Conservation (phyloP, 2,797 vertebrate species). For the Bucorvus abyssinicus region DNA sequence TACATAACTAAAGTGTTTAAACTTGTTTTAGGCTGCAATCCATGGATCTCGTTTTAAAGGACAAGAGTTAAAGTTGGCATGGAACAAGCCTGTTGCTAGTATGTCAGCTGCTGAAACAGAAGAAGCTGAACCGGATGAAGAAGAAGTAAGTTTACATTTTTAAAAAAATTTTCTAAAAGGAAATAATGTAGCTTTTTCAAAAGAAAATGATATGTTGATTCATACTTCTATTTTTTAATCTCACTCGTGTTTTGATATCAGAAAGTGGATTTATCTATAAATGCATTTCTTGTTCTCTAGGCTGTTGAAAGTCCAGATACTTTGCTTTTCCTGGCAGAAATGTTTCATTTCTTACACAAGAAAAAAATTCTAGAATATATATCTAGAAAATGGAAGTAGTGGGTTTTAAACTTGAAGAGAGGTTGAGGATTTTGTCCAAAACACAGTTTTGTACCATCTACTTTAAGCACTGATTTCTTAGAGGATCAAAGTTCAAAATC, state of each 20-base stretch:
- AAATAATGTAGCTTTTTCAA: neutral
- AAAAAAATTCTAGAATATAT: neutral
- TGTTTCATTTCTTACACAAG: neutral
- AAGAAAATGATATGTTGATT: neutral
- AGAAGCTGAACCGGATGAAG: slow-evolving; percentile 90
- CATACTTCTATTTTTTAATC: neutral
- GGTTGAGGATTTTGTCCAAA: neutral
- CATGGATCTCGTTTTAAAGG: slow-evolving; percentile 91
- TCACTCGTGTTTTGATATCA: neutral
- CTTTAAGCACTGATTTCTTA: neutral
- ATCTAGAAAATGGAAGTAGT: neutral
- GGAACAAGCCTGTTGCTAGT: slow-evolving; percentile 87
- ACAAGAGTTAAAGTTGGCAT: slow-evolving; percentile 88
- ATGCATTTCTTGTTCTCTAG: neutral
- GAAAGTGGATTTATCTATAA: neutral
- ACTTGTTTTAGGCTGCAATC: slow-evolving; percentile 85
- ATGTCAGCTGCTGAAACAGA: slow-evolving; percentile 82
- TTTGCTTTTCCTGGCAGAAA: neutral
- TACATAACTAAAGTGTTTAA: slow-evolving; percentile 27
- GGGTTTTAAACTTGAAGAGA: neutral
- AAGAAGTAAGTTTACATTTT: slow-evolving; percentile 85
- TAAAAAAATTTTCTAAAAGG: neutral
- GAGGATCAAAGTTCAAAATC: neutral
- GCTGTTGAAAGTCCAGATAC: neutral
- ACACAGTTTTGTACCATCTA: neutral